These are phyloP conservation scores for Tuta absoluta DNA, from an alignment of 2,888 invertebrate genomes.

Conservation along the genomic window DNA sequence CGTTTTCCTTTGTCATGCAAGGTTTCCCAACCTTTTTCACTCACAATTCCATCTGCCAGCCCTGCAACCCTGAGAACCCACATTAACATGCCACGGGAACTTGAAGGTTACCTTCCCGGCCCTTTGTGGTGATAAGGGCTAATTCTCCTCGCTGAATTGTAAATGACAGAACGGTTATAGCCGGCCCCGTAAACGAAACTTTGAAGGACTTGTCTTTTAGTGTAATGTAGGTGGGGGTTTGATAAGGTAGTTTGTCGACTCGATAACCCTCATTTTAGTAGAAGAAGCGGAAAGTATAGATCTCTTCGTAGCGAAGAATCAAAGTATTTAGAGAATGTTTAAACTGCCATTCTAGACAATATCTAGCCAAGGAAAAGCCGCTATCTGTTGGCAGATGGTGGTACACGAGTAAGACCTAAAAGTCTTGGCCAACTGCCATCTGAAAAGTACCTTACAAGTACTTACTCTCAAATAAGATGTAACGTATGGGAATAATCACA, in stretches of 20 bases:
- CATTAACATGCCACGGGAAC: slow-evolving; percentile 24
- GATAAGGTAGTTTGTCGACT: too few relatives aligned
- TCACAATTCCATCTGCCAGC: background rate
- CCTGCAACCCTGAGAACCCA: slow-evolving; percentile 12
- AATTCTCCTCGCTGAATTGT: slow-evolving; percentile 20
- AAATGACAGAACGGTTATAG: slow-evolving; percentile 23
- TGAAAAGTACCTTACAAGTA: slow-evolving; percentile 9
- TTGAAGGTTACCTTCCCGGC: slow-evolving; percentile 21
- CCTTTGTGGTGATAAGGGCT: slow-evolving; percentile 24
- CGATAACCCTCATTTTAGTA: too few relatives aligned
- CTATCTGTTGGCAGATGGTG: background rate
- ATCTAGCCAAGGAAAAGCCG: background rate
- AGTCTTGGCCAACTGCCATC: slow-evolving; percentile 11
- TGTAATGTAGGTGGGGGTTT: background rate
- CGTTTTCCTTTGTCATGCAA: background rate
- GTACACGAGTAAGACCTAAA: background rate
- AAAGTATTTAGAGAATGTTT: background rate
- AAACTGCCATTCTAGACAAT: background rate
- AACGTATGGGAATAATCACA: background rate
- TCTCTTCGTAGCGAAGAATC: too few relatives aligned
- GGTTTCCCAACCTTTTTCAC: background rate
- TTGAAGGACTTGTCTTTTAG: background rate
- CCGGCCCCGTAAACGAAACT: background rate
- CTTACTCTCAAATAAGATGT: slow-evolving; percentile 4
- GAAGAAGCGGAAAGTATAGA: too few relatives aligned